Conservation (phyloP, 30 jellyfish, hydroid and myxozoan genomes). For the Sanderia malayensis region DNA sequence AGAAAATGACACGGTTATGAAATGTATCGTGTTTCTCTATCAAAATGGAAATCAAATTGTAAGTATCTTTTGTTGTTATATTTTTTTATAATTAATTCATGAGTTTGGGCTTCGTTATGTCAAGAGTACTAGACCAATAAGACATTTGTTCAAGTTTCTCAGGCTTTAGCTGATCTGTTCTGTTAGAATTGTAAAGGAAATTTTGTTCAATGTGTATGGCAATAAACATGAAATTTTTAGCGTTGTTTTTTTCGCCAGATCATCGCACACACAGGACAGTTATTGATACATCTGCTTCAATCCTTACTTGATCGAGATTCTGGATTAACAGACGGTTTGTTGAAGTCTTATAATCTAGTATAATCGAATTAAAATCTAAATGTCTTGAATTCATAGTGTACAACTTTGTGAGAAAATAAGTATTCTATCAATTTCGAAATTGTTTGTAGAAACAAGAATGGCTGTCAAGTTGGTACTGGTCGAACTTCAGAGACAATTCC, state of each 20-base stretch:
- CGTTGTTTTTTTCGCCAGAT: conserved; percentile 46
- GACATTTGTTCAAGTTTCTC: too few relatives aligned
- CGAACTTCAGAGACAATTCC: conserved; percentile 56
- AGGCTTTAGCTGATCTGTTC: too few relatives aligned
- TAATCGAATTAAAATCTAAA: too few relatives aligned
- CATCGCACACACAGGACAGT: conserved; percentile 44
- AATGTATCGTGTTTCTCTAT: conserved; percentile 58
- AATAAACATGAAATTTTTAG: too few relatives aligned
- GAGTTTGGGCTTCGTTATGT: too few relatives aligned
- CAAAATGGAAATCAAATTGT: conserved; percentile 34
- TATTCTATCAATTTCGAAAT: neutral
- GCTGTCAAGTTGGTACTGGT: conserved; percentile 38
- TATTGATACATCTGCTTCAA: conserved; percentile 51
- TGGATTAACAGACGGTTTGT: conserved; percentile 63
- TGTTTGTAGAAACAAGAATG: conserved; percentile 52
- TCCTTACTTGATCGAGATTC: conserved; percentile 33
- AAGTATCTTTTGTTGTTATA: too few relatives aligned
- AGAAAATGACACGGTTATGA: conserved; percentile 81
- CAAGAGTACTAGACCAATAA: too few relatives aligned
- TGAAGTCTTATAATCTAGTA: neutral
- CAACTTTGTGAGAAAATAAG: neutral
- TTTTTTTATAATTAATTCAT: too few relatives aligned
- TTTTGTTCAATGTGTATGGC: too few relatives aligned
- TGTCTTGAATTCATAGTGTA: neutral
- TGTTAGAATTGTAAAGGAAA: too few relatives aligned